Percentiles rank a stretch among this genome's conserved stretches.
These are phyloP conservation scores for Kuschelorhynchus macadamiae DNA, from an alignment of 2,888 invertebrate genomes.

Conservation along the genomic window DNA sequence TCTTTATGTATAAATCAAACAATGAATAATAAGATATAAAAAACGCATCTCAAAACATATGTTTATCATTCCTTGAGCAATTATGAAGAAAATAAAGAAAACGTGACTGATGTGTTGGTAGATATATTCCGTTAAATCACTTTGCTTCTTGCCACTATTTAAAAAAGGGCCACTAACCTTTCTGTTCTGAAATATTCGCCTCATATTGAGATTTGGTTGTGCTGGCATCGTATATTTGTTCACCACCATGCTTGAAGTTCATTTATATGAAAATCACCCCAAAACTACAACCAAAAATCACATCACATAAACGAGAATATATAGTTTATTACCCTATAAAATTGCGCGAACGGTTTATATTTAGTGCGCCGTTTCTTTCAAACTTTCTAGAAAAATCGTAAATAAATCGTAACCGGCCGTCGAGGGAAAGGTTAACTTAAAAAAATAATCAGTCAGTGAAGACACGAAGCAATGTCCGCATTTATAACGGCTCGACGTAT, in stretches of 20 bases:
- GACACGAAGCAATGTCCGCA: constrained; percentile 17
- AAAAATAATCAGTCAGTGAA: constrained; percentile 22
- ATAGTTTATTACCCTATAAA: constrained; percentile 23
- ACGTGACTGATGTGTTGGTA: no score
- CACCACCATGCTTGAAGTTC: constrained; percentile 63
- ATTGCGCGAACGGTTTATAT: constrained; percentile 26
- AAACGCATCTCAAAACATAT: no score
- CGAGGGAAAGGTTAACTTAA: constrained; percentile 21
- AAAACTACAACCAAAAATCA: constrained; percentile 43
- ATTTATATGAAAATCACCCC: constrained; percentile 38
- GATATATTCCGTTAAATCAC: no score
- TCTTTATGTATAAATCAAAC: no score
- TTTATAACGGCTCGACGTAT: constrained; percentile 35
- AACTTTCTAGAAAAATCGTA: constrained; percentile 31
- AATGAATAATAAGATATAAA: no score
- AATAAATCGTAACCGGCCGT: constrained; percentile 27
- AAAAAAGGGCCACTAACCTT: constrained; percentile 58
- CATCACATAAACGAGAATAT: constrained; percentile 39
- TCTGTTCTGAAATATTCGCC: constrained; percentile 63
- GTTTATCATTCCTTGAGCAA: no score
- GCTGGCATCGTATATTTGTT: constrained; percentile 65
- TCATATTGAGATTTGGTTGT: constrained; percentile 63
- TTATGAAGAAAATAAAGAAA: no score
- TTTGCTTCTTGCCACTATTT: no score
- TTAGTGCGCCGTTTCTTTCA: constrained; percentile 8